Conservation (phyloP, 2,888 invertebrate species). For the Drosophila engyochracea region DNA sequence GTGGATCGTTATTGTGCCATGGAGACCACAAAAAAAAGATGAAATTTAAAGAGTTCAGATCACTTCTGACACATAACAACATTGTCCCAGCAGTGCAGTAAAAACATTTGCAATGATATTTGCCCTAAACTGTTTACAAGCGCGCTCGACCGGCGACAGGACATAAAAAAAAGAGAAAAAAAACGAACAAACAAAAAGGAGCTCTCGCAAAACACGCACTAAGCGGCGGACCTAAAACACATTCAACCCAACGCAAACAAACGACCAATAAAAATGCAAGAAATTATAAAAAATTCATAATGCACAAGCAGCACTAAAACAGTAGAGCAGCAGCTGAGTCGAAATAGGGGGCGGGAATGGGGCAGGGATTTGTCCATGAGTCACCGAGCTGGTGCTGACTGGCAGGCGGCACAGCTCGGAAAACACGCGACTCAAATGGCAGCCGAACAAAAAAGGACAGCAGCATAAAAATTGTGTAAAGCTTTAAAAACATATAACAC, state of each 20-base stretch:
- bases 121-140: constrained; percentile 68
- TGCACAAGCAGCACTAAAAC: constrained; percentile 64
- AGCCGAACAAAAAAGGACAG: constrained; percentile 43
- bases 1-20: constrained; percentile 1
- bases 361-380: constrained; percentile 52
- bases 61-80: constrained; percentile 26
- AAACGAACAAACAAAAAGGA: constrained; percentile 17
- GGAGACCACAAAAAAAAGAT: not conserved
- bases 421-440: constrained; percentile 58
- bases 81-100: constrained; percentile 59
- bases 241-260: constrained; percentile 26
- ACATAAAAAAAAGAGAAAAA: constrained; percentile 37
- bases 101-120: constrained; percentile 70
- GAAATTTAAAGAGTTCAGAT: constrained; percentile 13
- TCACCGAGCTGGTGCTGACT: constrained; percentile 51
- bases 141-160: constrained; percentile 45
- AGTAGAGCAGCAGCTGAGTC: constrained; percentile 9
- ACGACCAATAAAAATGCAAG: constrained; percentile 67
- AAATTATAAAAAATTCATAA: constrained; percentile 77
- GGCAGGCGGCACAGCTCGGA: constrained; percentile 26
- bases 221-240: constrained; percentile 15
- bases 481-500: constrained; percentile 17
- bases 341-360: not conserved
- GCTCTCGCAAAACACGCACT: constrained; percentile 31
- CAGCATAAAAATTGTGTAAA: constrained; percentile 38